Base-by-base conservation (phyloP, 53 echinoderm and acorn worm genomes). In the Echinometra lucunter region DNA sequence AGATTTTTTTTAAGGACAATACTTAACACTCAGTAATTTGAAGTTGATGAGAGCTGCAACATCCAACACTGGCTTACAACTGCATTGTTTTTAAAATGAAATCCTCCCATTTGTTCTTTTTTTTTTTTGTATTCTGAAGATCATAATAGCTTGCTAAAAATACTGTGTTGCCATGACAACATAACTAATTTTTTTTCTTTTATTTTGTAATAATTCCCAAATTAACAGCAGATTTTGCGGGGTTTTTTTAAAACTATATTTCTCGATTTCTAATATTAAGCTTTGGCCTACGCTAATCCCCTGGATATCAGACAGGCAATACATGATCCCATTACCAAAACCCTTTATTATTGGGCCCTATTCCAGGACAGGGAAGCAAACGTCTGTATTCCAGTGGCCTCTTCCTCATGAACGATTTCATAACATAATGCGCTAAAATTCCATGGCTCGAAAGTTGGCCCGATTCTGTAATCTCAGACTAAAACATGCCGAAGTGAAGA, bases 381-480 rank as follows among this genome's bases (percentile, higher is more conserved):
- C 18, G 30, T 19, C 78, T 78, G 17, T 38, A 40, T 78, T 42
- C 78, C 78, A 78, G 78, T 78, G 78, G 78, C 78, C 78, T 78
- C 38, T 42, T 78, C 21, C 42, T 78, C 21, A 19, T 5, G 38
- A 78, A 38, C 38, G 21, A 78, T 78, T 75, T 75, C 75, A 78
- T 78, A 78, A 78, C 78, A 42, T 78, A 78, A 78, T 78, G 78
- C 78, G 78, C 78, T 42, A 78, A 78, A 78, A 38, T 37, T 1
- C 78, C 78, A 78, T 0, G 40, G 78, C 78, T 78, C 19, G 37
- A 19, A 40, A 42, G 19, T 78, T 78, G 78, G 78, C 78, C 78
- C 42, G 42, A 78, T 78, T 78, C 78, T 78, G 78, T 78, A 78
- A 78, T 78, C 78, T 38, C 42, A 78, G 78, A 15, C 78, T 78